Evolutionary conservation across 2,888 invertebrate genomes (phyloP).

Genomic region (Hoplodrina blanda): DNA sequence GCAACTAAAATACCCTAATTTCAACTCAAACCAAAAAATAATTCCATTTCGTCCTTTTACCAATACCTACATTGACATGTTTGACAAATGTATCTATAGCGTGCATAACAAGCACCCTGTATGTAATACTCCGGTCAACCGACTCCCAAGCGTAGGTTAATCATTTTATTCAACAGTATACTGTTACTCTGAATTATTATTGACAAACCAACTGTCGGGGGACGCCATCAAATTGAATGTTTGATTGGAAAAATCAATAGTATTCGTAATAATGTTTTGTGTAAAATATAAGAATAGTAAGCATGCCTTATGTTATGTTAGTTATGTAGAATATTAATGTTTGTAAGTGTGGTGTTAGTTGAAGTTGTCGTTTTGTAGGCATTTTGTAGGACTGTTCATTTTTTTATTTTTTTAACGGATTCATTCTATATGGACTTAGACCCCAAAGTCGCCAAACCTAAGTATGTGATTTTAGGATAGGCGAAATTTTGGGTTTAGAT

Average conservation of each 20-base stretch:
- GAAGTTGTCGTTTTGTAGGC: no score
- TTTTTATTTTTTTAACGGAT: no score
- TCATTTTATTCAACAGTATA: conserved; percentile 89
- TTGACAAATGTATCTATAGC: conserved; percentile 61
- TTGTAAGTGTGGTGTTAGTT: neutral
- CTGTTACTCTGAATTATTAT: conserved; percentile 87
- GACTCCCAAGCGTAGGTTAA: conserved; percentile 82
- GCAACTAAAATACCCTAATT: conserved; percentile 37
- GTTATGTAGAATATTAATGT: neutral
- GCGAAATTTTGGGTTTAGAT: no score
- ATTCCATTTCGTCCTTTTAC: conserved; percentile 7
- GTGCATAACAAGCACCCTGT: conserved; percentile 63
- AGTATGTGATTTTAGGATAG: no score
- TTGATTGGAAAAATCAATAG: conserved; percentile 84
- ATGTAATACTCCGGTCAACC: conserved; percentile 65
- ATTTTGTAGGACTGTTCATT: no score
- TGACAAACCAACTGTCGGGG: conserved; percentile 87
- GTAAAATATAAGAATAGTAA: neutral
- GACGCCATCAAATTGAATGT: conserved; percentile 78
- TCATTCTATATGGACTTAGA: no score
- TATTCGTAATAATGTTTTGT: conserved; percentile 17
- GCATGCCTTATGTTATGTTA: neutral
- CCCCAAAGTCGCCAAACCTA: no score
- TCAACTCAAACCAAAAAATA: conserved; percentile 11
- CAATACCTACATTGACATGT: conserved; percentile 38